Conservation (phyloP, 1,140 invertebrate genomes). For the Bombus confusus region DNA sequence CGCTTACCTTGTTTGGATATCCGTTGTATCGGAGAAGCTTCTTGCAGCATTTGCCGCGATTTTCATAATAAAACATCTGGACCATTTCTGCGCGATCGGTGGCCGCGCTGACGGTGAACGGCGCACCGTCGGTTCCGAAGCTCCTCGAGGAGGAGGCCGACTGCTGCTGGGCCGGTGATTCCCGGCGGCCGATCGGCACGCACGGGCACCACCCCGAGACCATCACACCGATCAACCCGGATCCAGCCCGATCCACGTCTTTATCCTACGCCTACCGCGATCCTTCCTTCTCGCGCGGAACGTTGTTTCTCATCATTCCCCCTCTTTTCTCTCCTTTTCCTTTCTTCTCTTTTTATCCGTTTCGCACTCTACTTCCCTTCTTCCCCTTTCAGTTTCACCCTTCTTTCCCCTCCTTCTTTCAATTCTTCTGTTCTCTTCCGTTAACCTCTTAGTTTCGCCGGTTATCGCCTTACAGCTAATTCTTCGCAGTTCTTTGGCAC, state of each 20-base stretch:
- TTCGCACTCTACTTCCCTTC: neutral
- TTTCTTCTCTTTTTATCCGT: neutral
- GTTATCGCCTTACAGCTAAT: neutral
- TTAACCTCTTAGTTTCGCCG: too few species aligned
- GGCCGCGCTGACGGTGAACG: conserved; percentile 76
- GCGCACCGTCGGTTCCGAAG: conserved; percentile 69
- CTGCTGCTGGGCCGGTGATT: conserved; percentile 74
- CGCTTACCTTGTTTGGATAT: conserved; percentile 86
- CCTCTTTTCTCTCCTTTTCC: neutral
- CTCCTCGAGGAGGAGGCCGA: conserved; percentile 62
- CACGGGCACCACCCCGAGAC: conserved; percentile 82
- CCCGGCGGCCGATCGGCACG: conserved; percentile 80
- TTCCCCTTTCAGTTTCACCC: too few species aligned
- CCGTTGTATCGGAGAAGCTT: conserved; percentile 88
- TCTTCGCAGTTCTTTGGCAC: conserved; percentile 23
- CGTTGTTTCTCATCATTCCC: conserved; percentile 39
- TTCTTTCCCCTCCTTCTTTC: neutral
- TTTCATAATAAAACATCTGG: conserved; percentile 89
- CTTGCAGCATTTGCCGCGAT: conserved; percentile 87
- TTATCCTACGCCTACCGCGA: conserved; percentile 51
- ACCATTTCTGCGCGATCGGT: conserved; percentile 83
- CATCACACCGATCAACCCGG: conserved; percentile 75
- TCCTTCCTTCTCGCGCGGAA: conserved; percentile 46
- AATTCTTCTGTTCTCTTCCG: neutral
- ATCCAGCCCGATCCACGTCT: conserved; percentile 52